Conservation (phyloP, 1,140 invertebrate genomes). For the Tribolium madens region DNA sequence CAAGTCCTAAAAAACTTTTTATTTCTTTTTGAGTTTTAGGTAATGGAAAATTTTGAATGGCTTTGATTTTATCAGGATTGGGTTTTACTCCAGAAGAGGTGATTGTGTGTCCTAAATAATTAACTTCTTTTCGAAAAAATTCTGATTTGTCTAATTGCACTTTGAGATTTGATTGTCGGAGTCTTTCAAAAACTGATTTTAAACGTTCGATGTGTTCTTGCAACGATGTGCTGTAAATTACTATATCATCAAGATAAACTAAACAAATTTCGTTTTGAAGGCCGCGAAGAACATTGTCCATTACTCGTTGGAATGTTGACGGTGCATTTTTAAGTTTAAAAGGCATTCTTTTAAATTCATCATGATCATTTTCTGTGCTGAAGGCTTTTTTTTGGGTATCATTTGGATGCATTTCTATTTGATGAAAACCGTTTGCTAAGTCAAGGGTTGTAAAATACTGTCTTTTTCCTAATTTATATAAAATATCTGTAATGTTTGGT, state of each 20-base stretch:
- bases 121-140: slow-evolving; percentile 55
- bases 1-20: too few relatives aligned
- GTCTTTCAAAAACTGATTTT: slow-evolving; percentile 57
- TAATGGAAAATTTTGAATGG: too few relatives aligned
- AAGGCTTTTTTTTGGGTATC: too few relatives aligned
- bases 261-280: slow-evolving; percentile 59
- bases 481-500: too few relatives aligned
- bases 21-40: too few relatives aligned
- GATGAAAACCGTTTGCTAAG: too few relatives aligned
- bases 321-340: slow-evolving; percentile 63
- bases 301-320: slow-evolving; percentile 64
- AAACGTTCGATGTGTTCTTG: slow-evolving; percentile 59
- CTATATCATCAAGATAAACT: slow-evolving; percentile 65
- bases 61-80: slow-evolving; percentile 66
- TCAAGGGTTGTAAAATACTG: too few relatives aligned
- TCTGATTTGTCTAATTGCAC: slow-evolving; percentile 65
- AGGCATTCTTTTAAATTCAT: slow-evolving; percentile 61
- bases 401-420: too few relatives aligned
- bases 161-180: slow-evolving; percentile 61
- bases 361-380: too few relatives aligned
- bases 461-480: too few relatives aligned
- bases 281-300: slow-evolving; percentile 62
- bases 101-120: slow-evolving; percentile 62
- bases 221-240: slow-evolving; percentile 62
- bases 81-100: slow-evolving; percentile 64